phyloP scores from a whole-genome alignment of 2,113 vertebrate genomes.

The Monopterus albus region DNA sequence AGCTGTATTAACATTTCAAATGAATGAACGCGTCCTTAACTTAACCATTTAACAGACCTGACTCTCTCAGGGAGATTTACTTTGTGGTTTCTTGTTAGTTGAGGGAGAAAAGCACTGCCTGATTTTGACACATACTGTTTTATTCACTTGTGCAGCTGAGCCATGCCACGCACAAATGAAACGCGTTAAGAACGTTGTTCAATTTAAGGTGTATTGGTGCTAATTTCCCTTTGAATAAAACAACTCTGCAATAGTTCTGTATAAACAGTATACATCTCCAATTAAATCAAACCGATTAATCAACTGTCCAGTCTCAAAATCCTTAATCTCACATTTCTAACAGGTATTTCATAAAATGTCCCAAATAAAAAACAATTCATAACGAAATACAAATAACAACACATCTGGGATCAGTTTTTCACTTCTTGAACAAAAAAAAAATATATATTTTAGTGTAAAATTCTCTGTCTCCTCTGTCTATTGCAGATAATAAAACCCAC shows the following conservation, averaged over 20 bases:
- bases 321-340: background rate
- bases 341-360: background rate
- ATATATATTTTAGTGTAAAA: too few species aligned
- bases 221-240: too few species aligned
- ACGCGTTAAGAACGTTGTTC: too few species aligned
- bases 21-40: background rate
- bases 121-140: too few species aligned
- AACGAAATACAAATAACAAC: too few species aligned
- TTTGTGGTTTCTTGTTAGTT: background rate
- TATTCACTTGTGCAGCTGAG: background rate
- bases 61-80: background rate
- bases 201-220: too few species aligned
- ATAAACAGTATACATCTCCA: too few species aligned
- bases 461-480: background rate
- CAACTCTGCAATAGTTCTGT: too few species aligned
- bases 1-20: conserved; percentile 6
- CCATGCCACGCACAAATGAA: background rate
- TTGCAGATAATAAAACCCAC: background rate
- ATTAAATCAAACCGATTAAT: too few species aligned
- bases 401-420: too few species aligned
- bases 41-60: background rate
- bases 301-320: too few species aligned
- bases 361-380: background rate
- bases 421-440: too few species aligned
- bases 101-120: background rate